Evolutionary conservation across 2,113 vertebrate genomes (phyloP).

Genomic region (Casuarius casuarius): DNA sequence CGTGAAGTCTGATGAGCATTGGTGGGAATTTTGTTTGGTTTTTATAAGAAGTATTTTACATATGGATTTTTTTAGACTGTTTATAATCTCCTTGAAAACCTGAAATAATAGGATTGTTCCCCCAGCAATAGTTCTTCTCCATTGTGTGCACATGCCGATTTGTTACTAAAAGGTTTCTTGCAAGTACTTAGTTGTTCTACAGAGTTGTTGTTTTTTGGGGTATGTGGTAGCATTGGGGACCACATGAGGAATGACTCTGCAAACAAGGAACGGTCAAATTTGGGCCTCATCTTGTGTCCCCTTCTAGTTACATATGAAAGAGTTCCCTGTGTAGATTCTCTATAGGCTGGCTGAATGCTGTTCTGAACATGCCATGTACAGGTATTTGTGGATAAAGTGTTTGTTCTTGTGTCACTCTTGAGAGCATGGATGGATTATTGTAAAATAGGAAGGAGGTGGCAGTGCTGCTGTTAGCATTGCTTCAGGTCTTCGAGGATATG

Average conservation of each 20-base stretch:
- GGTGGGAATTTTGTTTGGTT: slow-evolving; percentile 43
- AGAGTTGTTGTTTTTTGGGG: slow-evolving; percentile 58
- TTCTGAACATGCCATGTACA: slow-evolving; percentile 64
- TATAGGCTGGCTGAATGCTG: slow-evolving; percentile 51
- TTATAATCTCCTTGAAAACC: slow-evolving; percentile 43
- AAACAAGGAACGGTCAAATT: not conserved
- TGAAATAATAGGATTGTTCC: slow-evolving; percentile 29
- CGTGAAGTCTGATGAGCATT: slow-evolving; percentile 11
- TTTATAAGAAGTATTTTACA: slow-evolving; percentile 68
- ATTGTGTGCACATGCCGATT: slow-evolving; percentile 67
- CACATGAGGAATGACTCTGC: slow-evolving; percentile 38
- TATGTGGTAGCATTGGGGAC: slow-evolving; percentile 46
- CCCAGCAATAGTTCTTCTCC: slow-evolving; percentile 59
- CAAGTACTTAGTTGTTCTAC: slow-evolving; percentile 65
- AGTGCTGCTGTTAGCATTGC: slow-evolving; percentile 46
- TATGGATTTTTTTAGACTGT: slow-evolving; percentile 53
- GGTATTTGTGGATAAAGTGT: slow-evolving; percentile 71
- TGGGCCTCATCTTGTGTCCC: slow-evolving; percentile 26
- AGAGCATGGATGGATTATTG: slow-evolving; percentile 65
- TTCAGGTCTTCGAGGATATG: slow-evolving; percentile 59
- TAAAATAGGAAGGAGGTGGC: slow-evolving; percentile 57
- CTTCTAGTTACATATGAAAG: not conserved
- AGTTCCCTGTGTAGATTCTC: slow-evolving; percentile 56
- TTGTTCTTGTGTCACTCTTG: slow-evolving; percentile 67
- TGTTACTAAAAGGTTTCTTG: slow-evolving; percentile 69